Percentiles rank a stretch among this genome's conserved stretches.
Evolutionary conservation across 2,888 invertebrate species (phyloP).

Genomic region (Arge pagana): DNA sequence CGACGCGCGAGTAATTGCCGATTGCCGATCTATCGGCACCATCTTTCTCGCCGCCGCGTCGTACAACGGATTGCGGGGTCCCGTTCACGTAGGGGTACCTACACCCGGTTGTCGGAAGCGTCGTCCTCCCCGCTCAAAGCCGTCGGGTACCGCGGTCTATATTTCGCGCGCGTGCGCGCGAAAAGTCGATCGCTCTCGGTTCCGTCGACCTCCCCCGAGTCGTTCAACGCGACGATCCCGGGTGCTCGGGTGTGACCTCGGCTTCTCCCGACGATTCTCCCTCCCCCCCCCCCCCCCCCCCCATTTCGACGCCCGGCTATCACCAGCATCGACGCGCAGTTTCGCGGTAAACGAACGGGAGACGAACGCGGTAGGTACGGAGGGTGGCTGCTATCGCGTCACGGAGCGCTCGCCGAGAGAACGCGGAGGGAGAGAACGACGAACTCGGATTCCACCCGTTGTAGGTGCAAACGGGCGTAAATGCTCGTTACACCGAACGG

Average conservation of each 20-base stretch:
- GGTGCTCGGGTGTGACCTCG: slow-evolving; percentile 19
- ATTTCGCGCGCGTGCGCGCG: slow-evolving; percentile 26
- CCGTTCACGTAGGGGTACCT: too few species aligned
- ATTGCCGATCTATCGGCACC: too few species aligned
- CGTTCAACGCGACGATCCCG: slow-evolving; percentile 22
- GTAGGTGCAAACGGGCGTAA: slow-evolving; percentile 22
- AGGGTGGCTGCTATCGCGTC: too few species aligned
- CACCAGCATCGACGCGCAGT: slow-evolving; percentile 3
- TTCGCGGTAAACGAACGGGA: too few species aligned
- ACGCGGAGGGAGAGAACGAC: not conserved
- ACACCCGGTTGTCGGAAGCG: too few species aligned
- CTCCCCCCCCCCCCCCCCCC: not conserved
- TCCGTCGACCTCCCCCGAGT: slow-evolving; percentile 6
- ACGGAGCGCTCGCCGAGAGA: slow-evolving; percentile 20
- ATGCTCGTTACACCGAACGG: slow-evolving; percentile 11
- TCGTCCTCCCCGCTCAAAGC: too few species aligned
- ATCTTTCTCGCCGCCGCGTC: too few species aligned
- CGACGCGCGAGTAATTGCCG: too few species aligned
- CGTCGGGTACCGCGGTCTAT: slow-evolving; percentile 27
- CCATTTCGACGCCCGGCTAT: too few species aligned
- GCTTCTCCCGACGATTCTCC: slow-evolving; percentile 14
- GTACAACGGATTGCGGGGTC: too few species aligned
- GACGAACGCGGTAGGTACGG: too few species aligned
- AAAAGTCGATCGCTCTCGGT: slow-evolving; percentile 1
- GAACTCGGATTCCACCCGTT: not conserved